Conservation (phyloP, 2,888 invertebrate genomes). For the Hemithea aestivaria region DNA sequence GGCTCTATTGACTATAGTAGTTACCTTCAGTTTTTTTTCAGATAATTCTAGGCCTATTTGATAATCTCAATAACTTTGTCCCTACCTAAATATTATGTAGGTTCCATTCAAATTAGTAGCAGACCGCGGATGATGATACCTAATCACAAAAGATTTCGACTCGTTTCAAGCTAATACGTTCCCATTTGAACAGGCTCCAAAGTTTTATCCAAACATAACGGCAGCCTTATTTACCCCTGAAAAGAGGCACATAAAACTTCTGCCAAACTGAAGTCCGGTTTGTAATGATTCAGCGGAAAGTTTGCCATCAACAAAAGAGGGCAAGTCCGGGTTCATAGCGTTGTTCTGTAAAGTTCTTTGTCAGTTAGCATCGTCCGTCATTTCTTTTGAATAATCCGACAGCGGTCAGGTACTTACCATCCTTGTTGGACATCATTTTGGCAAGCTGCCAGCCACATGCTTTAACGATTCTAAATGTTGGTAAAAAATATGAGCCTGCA, state of each 20-base stretch:
- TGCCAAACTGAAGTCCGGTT: constrained; percentile 19
- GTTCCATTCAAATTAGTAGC: too few species aligned
- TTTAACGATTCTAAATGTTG: constrained; percentile 5
- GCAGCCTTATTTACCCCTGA: constrained; percentile 13
- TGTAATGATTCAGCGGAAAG: constrained; percentile 29
- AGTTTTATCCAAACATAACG: background rate
- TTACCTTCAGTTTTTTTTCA: too few species aligned
- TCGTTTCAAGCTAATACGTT: too few species aligned
- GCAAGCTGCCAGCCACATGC: constrained; percentile 17
- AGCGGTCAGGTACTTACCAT: constrained; percentile 20
- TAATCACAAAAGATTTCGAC: too few species aligned
- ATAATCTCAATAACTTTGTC: too few species aligned
- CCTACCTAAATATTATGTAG: too few species aligned
- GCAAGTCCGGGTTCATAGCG: constrained; percentile 31
- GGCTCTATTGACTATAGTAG: too few species aligned
- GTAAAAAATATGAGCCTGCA: constrained; percentile 4
- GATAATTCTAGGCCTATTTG: too few species aligned
- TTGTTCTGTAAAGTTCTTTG: constrained; percentile 32
- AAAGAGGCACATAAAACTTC: constrained; percentile 24
- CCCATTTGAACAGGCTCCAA: too few species aligned
- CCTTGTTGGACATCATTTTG: constrained; percentile 18
- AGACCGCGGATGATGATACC: too few species aligned
- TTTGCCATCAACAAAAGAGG: constrained; percentile 23
- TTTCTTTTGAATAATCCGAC: constrained; percentile 34
- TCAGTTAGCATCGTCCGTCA: constrained; percentile 41